A percentile compares a stretch with the other conserved stretches of the same genome.
Conservation (phyloP, 2,113 vertebrate species). For the Leucosticte australis region DNA sequence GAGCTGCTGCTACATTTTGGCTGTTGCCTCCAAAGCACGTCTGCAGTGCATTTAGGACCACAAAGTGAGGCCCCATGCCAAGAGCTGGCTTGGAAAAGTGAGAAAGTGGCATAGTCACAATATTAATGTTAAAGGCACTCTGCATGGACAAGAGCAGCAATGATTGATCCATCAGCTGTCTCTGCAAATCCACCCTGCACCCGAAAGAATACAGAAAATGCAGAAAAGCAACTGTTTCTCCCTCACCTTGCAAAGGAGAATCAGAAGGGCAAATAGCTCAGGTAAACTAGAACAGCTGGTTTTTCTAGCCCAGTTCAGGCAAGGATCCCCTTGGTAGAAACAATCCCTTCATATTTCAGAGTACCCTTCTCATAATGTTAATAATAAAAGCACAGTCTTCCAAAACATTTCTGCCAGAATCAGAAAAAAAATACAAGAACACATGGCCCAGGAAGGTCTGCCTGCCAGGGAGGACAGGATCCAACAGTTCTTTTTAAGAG, state of each 20-base stretch:
- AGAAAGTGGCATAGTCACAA: fast-evolving
- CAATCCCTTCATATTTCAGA: background rate
- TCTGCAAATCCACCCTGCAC: background rate
- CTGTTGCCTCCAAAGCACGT: background rate
- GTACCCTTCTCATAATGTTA: background rate
- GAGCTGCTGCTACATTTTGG: background rate
- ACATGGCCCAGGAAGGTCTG: background rate
- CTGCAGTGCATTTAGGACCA: background rate
- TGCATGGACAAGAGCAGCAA: background rate
- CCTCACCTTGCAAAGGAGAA: background rate
- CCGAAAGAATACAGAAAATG: background rate
- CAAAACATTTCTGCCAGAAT: background rate
- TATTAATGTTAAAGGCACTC: background rate
- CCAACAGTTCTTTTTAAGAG: background rate
- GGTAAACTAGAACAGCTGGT: background rate
- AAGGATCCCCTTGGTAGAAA: background rate
- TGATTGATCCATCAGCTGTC: background rate
- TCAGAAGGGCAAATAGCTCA: background rate
- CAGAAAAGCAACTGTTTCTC: background rate
- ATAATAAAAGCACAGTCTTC: background rate
- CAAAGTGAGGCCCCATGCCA: background rate
- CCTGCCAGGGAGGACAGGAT: background rate
- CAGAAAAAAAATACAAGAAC: background rate
- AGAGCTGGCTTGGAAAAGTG: background rate
- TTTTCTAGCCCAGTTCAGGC: background rate